phyloP scores from a whole-genome alignment of 1,140 invertebrate genomes.

The Drosophila carrolli region DNA sequence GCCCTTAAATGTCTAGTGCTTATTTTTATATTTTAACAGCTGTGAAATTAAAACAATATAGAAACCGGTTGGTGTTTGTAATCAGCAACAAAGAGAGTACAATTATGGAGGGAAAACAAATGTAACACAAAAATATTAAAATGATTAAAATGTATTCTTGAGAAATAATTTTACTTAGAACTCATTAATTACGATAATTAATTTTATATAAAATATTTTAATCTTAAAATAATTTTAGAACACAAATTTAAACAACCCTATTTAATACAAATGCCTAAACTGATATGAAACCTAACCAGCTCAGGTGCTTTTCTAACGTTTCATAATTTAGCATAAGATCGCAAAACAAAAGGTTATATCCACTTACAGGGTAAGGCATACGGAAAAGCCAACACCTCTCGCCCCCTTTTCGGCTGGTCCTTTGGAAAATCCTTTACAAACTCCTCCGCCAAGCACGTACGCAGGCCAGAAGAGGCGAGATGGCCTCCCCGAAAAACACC shows the following conservation, averaged over 20 bases:
- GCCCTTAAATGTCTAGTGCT: too few relatives aligned
- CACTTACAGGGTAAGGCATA: constrained; percentile 42
- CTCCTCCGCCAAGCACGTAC: constrained; percentile 65
- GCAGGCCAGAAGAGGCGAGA: constrained; percentile 26
- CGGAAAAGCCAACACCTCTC: constrained; percentile 35
- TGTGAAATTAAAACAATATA: background rate
- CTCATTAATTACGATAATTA: too few relatives aligned
- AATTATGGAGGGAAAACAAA: too few relatives aligned
- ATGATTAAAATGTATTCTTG: too few relatives aligned
- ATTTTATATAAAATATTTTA: too few relatives aligned
- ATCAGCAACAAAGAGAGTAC: background rate
- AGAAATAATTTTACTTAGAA: too few relatives aligned
- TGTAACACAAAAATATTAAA: background rate
- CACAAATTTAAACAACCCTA: too few relatives aligned
- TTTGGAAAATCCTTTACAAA: constrained; percentile 61
- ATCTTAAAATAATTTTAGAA: background rate
- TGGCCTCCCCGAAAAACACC: constrained; percentile 5
- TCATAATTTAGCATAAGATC: background rate
- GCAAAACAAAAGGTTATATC: constrained; percentile 2
- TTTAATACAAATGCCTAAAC: too few relatives aligned
- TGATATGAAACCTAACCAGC: too few relatives aligned
- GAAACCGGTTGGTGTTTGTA: background rate
- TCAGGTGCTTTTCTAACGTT: background rate
- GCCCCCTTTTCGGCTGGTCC: constrained; percentile 2
- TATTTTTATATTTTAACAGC: too few relatives aligned